Evolutionary conservation across 2,113 vertebrate species (phyloP).

Genomic region (Hippoglossus stenolepis): DNA sequence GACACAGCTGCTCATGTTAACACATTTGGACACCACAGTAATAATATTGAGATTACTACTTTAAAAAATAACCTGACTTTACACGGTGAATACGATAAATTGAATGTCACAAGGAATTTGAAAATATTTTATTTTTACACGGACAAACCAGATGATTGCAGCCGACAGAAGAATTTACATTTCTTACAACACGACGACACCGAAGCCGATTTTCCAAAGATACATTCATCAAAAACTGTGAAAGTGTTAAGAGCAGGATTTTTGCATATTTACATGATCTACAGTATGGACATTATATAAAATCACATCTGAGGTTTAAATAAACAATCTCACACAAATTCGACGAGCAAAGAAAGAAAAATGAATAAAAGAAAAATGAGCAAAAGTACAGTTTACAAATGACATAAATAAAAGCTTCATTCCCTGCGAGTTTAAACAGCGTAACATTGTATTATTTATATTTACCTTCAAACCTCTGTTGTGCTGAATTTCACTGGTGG

Average conservation of each 20-base stretch:
- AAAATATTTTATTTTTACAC: slow-evolving; percentile 24
- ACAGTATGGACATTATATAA: not conserved
- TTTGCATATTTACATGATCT: slow-evolving; percentile 26
- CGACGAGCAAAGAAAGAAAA: not conserved
- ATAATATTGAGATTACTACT: too few relatives aligned
- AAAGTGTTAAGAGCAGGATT: slow-evolving; percentile 9
- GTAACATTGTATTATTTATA: slow-evolving; percentile 20
- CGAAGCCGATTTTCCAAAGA: slow-evolving; percentile 15
- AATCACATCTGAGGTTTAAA: not conserved
- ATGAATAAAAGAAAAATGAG: not conserved
- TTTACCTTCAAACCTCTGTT: not conserved
- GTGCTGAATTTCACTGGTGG: too few relatives aligned
- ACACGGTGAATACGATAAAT: not conserved
- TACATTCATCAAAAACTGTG: not conserved
- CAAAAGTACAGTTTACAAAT: not conserved
- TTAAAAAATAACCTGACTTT: not conserved
- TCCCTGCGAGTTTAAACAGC: too few relatives aligned
- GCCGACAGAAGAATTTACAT: slow-evolving; percentile 24
- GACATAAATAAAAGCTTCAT: not conserved
- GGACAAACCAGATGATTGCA: slow-evolving; percentile 35
- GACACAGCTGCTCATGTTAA: too few relatives aligned
- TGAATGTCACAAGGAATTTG: not conserved
- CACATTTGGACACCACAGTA: too few relatives aligned
- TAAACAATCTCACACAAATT: not conserved
- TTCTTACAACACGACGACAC: slow-evolving; percentile 14